phyloP scores from a whole-genome alignment of 2,888 invertebrate genomes.

The Tuta absoluta region DNA sequence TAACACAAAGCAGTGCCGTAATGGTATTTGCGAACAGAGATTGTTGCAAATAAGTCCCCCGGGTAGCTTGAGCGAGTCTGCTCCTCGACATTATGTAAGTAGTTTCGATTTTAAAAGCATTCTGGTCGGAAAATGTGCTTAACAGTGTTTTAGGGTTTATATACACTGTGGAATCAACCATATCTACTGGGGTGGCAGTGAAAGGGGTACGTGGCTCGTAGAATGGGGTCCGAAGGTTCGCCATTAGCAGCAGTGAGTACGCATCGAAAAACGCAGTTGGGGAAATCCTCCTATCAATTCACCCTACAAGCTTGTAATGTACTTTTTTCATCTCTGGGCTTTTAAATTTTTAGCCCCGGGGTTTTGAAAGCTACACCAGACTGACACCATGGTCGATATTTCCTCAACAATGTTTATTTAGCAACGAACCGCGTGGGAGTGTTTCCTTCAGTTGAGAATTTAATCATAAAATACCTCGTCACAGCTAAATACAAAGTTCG shows the following conservation, averaged over 20 bases:
- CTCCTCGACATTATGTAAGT: constrained; percentile 42
- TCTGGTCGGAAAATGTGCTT: constrained; percentile 33
- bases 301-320: no score
- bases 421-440: background rate
- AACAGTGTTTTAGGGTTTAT: constrained; percentile 27
- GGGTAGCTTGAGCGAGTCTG: constrained; percentile 41
- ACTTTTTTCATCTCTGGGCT: no score
- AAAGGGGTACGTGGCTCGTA: no score
- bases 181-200: no score
- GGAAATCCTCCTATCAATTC: no score
- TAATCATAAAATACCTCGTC: constrained; percentile 17
- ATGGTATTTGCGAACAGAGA: constrained; percentile 59
- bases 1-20: constrained; percentile 45
- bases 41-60: constrained; percentile 60
- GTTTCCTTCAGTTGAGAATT: constrained; percentile 32
- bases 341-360: no score
- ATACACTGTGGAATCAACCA: no score
- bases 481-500: background rate
- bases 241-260: no score
- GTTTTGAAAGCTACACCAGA: no score
- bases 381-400: no score
- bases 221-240: no score
- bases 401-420: constrained; percentile 13
- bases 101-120: constrained; percentile 46
- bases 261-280: no score